Base-by-base conservation (phyloP, 1,140 invertebrate species). In the Hylyphantes graminicola region DNA sequence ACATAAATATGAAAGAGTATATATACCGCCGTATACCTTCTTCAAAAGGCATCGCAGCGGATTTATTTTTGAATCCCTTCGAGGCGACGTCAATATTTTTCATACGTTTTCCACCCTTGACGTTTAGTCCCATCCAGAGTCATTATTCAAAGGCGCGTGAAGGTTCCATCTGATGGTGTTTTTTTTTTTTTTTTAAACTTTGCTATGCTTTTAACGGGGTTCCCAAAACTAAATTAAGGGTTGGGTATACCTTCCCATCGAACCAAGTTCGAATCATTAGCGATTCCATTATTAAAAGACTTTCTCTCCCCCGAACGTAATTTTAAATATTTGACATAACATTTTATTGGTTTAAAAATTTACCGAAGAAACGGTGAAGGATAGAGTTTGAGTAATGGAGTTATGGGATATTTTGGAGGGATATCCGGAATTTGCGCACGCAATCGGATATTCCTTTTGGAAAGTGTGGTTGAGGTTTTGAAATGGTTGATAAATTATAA, bases 131-230 rank as follows among this genome's bases (percentile, higher is more conserved):
- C 61, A 65, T 53, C 61, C 61, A 19, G 12, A 12, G 51, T 17
- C 76, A 78, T 78, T 78, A 78, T 53, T 78, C 76, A 78, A 78
- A 78, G 51, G 51, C 54, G 64, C 48, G 51, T 67, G 76, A 67
- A 78, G 50, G 8, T 64, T 70, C 59, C 21, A 61, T 53, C 74
- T 51, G 59, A 57, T 35, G 35, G 35, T 35, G 35, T 35, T 1
- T 1, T 35, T 35, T 35, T n/a, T n/a, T n/a, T 50, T 59, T 63
- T 76, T 63, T 76, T 64, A 21, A 11, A 53, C 13, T 12, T 53
- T 17, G 48, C 48, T 48, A 9, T 15, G 0, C n/a, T 2, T 19
- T 61, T 17, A 53, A 48, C 53, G 11, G 55, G 17, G 67, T 17
- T 65, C 35, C 19, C 11, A 64, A 61, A 15, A 21, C 76, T 65